A percentile compares a stretch with the other conserved stretches of the same genome.
Evolutionary conservation across 2,888 invertebrate genomes (phyloP).

Genomic region (Cheiracanthium punctorium): DNA sequence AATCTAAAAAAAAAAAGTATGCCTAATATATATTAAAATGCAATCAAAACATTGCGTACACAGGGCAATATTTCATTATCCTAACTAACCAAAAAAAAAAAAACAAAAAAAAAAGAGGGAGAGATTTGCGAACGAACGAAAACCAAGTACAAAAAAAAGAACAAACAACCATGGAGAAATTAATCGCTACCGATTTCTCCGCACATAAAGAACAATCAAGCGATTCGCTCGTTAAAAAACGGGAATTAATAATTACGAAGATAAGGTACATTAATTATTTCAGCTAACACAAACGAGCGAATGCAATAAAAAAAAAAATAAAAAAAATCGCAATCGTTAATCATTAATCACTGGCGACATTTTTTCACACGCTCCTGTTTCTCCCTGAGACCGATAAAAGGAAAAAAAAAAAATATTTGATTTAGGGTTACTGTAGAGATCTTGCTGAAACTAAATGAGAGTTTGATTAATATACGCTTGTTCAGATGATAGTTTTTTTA

Average conservation of each 20-base stretch:
- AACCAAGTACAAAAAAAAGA: neutral
- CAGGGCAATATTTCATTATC: neutral
- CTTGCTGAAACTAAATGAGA: neutral
- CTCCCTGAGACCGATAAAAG: no score
- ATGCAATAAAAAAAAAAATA: neutral
- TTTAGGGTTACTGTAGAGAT: neutral
- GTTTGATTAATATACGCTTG: no score
- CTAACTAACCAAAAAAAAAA: neutral
- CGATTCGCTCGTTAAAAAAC: constrained; percentile 45
- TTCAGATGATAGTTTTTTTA: no score
- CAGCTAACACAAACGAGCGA: constrained; percentile 31
- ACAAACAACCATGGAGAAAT: neutral
- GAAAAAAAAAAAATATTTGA: no score
- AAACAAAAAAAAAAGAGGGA: neutral
- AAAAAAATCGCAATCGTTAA: constrained; percentile 12
- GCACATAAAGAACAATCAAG: constrained; percentile 35
- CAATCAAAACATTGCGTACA: no score
- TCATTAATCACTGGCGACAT: constrained; percentile 45
- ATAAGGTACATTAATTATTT: constrained; percentile 48
- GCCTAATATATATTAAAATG: no score
- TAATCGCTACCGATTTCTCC: neutral
- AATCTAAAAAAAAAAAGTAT: no score
- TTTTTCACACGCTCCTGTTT: constrained; percentile 58
- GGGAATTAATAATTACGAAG: constrained; percentile 38
- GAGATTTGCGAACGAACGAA: neutral